Evolutionary conservation across 2,888 invertebrate species (phyloP), one percentile per base, ranked within the genome.

Genomic region (Calameuta idolon): DNA sequence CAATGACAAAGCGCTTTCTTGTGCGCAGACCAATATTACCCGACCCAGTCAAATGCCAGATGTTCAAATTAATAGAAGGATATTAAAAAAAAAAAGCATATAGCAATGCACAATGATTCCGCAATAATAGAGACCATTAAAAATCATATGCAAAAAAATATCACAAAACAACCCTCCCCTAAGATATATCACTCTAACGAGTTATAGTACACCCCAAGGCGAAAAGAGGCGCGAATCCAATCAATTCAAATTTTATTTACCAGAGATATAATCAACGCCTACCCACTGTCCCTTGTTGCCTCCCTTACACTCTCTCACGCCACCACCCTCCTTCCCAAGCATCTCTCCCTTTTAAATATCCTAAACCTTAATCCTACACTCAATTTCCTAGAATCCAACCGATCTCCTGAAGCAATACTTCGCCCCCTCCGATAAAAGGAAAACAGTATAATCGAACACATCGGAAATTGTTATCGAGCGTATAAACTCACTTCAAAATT

Each of bases 221-320:
- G 74, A 34, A 34, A 30, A 30, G 35, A 74, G 34, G 74, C 74
- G 34, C 34, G 35, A 74, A 74, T 74, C 35, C 15, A 74, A 74
- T 74, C 34, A 74, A 30, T 74, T 74, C 11, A 34, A 34, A 30
- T 34, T 74, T 74, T 74, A 34, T 74, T 74, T 34, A 4, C 3
- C 34, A n/a, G 74, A 74, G 33, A 74, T 74, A 74, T 35, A 74
- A 74, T 74, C 74, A 74, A 23, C 74, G 35, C n/a, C 35, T 23
- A n/a, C 15, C 74, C 34, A 33, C 5, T 23, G 23, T 34, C n/a
- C 74, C 12, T 34, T 3, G 15, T 11, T 4, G 30, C n/a, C 35
- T 34, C 74, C 35, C 34, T 74, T 35, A 33, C 35, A 5, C 35
- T 3, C 34, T 34, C 34, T 34, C 74, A 34, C 74, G 12, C 5